Evolutionary conservation across 1,140 invertebrate species (phyloP), one percentile per base, ranked within the genome.

Genomic region (Plutomurus gul): DNA sequence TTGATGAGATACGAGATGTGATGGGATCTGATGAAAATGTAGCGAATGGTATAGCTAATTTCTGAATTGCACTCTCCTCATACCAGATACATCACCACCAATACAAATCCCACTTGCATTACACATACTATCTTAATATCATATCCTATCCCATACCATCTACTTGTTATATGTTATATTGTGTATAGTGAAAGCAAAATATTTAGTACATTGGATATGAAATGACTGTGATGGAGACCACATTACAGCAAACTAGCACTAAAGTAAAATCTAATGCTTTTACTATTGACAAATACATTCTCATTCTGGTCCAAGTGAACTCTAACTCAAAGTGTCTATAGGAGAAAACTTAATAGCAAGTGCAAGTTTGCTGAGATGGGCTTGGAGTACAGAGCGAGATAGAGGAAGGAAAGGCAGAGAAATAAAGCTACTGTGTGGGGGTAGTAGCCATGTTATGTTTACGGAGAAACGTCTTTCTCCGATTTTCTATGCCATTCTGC

Each of bases 401-500:
- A 72, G 30, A 72, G 70, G 25, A 43, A 72, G 70, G 70, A 72
- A 72, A 65, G 56, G 18, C 30, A 30, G 25, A 30, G n/a, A n/a
- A n/a, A n/a, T n/a, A 65, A 65, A 65, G 27, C 56, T 36, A 27
- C 36, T 65, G 37, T 22, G 37, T n/a, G n/a, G n/a, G n/a, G n/a
- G n/a, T n/a, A n/a, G 36, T 37, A 72, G 36, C 70, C 70, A 72
- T 72, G 40, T 72, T 72, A 72, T 72, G 40, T 72, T 72, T 72
- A 37, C 18, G 25, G 37, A 72, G 70, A 39, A 40, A 39, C 70
- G 37, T 39, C 56, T 65, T 65, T 65, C 56, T 72, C 70, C 70
- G 70, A 72, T 72, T 72, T 72, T 72, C 70, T 72, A 72, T 72
- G 36, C 70, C 70, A 37, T 72, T 72, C 70, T 37, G 70, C 40